Base-by-base conservation (phyloP, 2,797 vertebrate species). In the Girardinus metallicus region DNA sequence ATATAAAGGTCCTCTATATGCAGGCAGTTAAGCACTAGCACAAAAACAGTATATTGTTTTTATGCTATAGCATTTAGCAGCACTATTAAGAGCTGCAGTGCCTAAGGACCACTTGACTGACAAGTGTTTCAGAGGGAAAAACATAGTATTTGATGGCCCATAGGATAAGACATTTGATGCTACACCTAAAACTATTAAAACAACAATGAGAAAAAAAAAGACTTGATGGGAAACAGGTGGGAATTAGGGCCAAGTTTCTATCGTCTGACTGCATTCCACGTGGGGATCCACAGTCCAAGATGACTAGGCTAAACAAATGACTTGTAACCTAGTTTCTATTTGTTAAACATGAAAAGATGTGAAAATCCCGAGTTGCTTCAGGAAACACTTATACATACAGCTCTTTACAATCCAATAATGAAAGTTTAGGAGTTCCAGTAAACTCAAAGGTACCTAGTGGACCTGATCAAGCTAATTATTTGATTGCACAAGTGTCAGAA, bases 361-460 rank as follows among this genome's bases (percentile, higher is more conserved):
- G 0, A 53, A 74, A 6, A 13, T 26, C 31, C 11, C 15, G 34
- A 53, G 18, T 43, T 51, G 3, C 18, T 23, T 49, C 4, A 16
- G 15, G 29, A 46, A 44, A 26, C 41, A 51, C 36, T 36, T 73
- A 70, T 26, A 44, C n/a, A 26, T 36, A 8, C 75, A 85, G 76
- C 84, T 87, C 80, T 87, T 79, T 74, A 83, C 44, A 76, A 83
- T 47, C 39, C 51, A 57, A 75, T 76, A 83, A 83, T 53, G 36
- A 83, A 87, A 83, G 76, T 80, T 84, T 16, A 85, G 73, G 36
- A 75, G 77, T 72, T 31, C 75, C 70, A 76, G 72, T 73, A 83
- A 71, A 73, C 78, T 71, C 60, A 44, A 1, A 2, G 75, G 60
- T 78, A 78, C 47, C 26, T 5, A 36, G 83, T 82, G 26, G 12